These are phyloP conservation scores for Deilephila elpenor DNA, from an alignment of 2,888 invertebrate genomes.

Conservation along the genomic window DNA sequence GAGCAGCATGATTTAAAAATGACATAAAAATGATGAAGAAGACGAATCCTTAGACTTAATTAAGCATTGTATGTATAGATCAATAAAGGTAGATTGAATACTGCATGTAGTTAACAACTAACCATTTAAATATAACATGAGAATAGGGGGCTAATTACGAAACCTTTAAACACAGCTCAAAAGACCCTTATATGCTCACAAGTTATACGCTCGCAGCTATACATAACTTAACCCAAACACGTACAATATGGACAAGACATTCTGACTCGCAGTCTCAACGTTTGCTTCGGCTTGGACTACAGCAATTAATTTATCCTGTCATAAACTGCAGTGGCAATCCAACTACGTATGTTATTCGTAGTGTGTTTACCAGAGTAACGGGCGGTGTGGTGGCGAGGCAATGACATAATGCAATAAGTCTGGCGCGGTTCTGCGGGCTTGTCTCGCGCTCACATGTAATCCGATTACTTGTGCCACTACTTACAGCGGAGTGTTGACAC, in stretches of 20 bases:
- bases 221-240: neutral
- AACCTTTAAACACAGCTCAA: too few relatives aligned
- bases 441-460: conserved; percentile 34
- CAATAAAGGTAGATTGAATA: too few relatives aligned
- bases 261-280: neutral
- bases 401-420: conserved; percentile 33
- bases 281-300: neutral
- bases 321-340: conserved; percentile 6
- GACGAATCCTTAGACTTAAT: too few relatives aligned
- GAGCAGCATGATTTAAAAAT: too few relatives aligned
- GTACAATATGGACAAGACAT: neutral
- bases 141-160: too few relatives aligned
- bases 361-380: conserved; percentile 23
- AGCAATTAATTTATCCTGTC: conserved; percentile 24
- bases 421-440: conserved; percentile 26
- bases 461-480: conserved; percentile 35
- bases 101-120: too few relatives aligned
- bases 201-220: too few relatives aligned
- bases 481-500: conserved; percentile 12
- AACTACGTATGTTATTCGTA: conserved; percentile 8
- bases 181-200: too few relatives aligned
- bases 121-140: too few relatives aligned
- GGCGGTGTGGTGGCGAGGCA: conserved; percentile 8
- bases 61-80: too few relatives aligned
- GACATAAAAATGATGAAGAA: too few relatives aligned